phyloP scores from a whole-genome alignment of 2,797 vertebrate species.

The Myripristis murdjan region DNA sequence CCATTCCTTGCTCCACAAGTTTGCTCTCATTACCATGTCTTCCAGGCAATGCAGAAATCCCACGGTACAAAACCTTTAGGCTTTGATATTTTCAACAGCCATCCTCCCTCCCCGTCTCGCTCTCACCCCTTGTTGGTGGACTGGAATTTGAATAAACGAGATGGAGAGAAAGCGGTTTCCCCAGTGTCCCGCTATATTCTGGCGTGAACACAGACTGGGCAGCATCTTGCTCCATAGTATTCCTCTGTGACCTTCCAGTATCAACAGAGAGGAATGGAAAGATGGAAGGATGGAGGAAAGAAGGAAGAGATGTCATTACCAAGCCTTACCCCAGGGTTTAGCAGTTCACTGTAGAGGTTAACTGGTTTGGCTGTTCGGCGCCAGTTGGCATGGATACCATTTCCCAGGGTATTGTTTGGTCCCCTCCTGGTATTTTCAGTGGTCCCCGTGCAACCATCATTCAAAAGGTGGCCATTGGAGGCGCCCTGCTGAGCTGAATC shows the following conservation, averaged over 20 bases:
- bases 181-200: constrained; percentile 51
- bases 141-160: constrained; percentile 68
- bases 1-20: constrained; percentile 56
- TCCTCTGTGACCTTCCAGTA: constrained; percentile 62
- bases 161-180: constrained; percentile 20
- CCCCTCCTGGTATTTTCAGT: constrained; percentile 57
- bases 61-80: constrained; percentile 65
- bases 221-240: constrained; percentile 43
- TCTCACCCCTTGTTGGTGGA: constrained; percentile 46
- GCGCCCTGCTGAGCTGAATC: constrained; percentile 40
- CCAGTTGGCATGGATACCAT: constrained; percentile 83
- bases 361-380: constrained; percentile 76
- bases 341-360: constrained; percentile 80
- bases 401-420: constrained; percentile 71
- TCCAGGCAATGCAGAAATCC: constrained; percentile 66
- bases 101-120: constrained; percentile 24
- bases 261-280: constrained; percentile 62
- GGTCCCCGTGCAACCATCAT: constrained; percentile 63
- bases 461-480: constrained; percentile 63
- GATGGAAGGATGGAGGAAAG: constrained; percentile 52
- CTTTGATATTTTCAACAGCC: constrained; percentile 75
- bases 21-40: constrained; percentile 71
- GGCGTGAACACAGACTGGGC: constrained; percentile 41
- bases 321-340: constrained; percentile 78
- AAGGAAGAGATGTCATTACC: constrained; percentile 77